Evolutionary conservation across 1,140 invertebrate genomes (phyloP), one percentile per base, ranked within the genome.

Genomic region (Paramacrobiotus metropolitanus): DNA sequence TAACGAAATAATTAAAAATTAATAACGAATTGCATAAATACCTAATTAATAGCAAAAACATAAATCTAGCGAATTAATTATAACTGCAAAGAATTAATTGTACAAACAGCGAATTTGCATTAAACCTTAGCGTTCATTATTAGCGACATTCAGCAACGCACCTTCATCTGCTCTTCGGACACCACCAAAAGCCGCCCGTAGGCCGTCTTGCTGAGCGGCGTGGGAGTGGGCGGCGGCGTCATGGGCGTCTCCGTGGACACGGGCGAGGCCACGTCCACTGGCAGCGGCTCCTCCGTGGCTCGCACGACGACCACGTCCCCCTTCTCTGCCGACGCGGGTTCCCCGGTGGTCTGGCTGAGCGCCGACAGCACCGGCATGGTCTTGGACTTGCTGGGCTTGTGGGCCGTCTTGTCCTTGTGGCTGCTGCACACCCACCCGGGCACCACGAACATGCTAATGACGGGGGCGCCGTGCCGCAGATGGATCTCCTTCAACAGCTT

Each of bases 401-500:
- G n/a, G n/a, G n/a, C n/a, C 34, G n/a, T n/a, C 9, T 9, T n/a
- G 34, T 40, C n/a, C 9, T 40, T 40, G 9, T 9, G 34, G 9
- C 9, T n/a, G 9, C n/a, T 40, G 9, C 9, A 9, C 34, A 9
- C n/a, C 9, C 34, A 9, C 9, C n/a, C 81, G 71, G 96, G 90
- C 44, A 95, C 76, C n/a, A 95, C 82, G 20, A 84, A 83, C 65
- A 96, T 88, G 24, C 83, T 83, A 59, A 96, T 86, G 1, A 97
- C 89, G 0, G 91, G 92, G 0, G 93, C 92, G 63, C 85, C 78
- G 75, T 97, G 92, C 68, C 92, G 91, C 63, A 96, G 73, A 68
- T 94, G 90, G 63, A 97, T 94, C 74, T 96, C 92, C 75, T 96
- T 95, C n/a, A n/a, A n/a, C n/a, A n/a, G n/a, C n/a, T n/a, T n/a